phyloP scores from a whole-genome alignment of 1,140 invertebrate species.

The Drepana arcuata region DNA sequence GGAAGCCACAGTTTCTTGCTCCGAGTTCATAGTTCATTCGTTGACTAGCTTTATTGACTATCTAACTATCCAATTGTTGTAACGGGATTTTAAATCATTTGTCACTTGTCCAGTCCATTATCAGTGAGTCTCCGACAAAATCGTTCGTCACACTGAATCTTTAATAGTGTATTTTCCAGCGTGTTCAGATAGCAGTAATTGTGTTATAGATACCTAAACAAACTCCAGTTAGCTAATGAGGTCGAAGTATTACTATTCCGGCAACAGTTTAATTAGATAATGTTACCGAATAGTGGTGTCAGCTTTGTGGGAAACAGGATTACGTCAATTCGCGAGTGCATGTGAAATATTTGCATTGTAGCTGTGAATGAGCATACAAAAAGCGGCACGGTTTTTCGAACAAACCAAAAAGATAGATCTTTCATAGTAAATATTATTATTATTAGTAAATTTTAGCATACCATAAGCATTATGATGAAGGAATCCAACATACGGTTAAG shows the following conservation, averaged over 20 bases:
- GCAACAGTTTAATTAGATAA: constrained; percentile 3
- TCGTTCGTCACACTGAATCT: not conserved
- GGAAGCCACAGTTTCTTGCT: too few relatives aligned
- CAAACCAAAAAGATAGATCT: too few relatives aligned
- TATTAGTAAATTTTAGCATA: not conserved
- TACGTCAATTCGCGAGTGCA: too few relatives aligned
- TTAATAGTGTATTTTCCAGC: not conserved
- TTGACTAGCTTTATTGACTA: not conserved
- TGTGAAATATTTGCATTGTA: too few relatives aligned
- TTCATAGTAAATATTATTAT: not conserved
- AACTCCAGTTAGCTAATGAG: constrained; percentile 9
- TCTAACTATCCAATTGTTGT: not conserved
- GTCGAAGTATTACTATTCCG: constrained; percentile 15
- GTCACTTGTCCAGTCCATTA: not conserved
- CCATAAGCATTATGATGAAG: too few relatives aligned
- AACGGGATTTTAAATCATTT: not conserved
- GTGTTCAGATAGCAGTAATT: constrained; percentile 11
- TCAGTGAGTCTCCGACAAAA: not conserved
- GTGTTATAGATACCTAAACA: constrained; percentile 11
- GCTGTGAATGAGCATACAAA: too few relatives aligned
- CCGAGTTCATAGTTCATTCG: not conserved
- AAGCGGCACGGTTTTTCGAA: too few relatives aligned
- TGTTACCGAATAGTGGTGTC: not conserved
- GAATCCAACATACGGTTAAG: too few relatives aligned
- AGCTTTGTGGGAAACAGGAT: too few relatives aligned